Evolutionary conservation across 2,888 invertebrate genomes (phyloP).

Genomic region (Tachina grossa): DNA sequence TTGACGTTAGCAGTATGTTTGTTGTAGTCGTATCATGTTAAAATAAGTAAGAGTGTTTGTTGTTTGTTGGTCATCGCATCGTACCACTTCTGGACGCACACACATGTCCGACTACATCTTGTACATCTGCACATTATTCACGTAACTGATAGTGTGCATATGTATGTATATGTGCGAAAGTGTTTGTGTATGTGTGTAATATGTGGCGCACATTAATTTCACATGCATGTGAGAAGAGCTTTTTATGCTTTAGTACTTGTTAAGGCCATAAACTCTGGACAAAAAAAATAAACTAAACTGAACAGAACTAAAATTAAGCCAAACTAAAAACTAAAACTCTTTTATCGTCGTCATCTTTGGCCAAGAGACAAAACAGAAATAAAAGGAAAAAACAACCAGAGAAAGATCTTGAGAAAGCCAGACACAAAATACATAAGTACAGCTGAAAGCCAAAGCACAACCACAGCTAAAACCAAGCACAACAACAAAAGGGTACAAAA

Average conservation of each 20-base stretch:
- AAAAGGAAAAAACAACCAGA: slow-evolving; percentile 13
- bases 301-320: slow-evolving; percentile 32
- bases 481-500: slow-evolving; percentile 39
- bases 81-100: slow-evolving; percentile 9
- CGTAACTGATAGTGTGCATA: not conserved
- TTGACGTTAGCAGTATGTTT: not conserved
- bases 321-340: slow-evolving; percentile 52
- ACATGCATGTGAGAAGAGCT: slow-evolving; percentile 46
- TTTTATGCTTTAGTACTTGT: slow-evolving; percentile 60
- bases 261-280: slow-evolving; percentile 64
- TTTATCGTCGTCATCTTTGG: slow-evolving; percentile 62
- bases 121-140: slow-evolving; percentile 4
- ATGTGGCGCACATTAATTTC: slow-evolving; percentile 29
- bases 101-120: slow-evolving; percentile 22
- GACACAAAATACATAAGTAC: slow-evolving; percentile 5
- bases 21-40: slow-evolving; percentile 15
- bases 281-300: slow-evolving; percentile 38
- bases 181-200: slow-evolving; percentile 16
- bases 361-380: slow-evolving; percentile 38
- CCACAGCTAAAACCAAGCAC: slow-evolving; percentile 7
- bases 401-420: slow-evolving; percentile 66
- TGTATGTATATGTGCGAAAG: not conserved
- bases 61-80: slow-evolving; percentile 61
- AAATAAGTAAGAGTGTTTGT: slow-evolving; percentile 67
- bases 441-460: slow-evolving; percentile 41